Conservation (phyloP, 2,113 vertebrate genomes). For the Urocitellus parryii region DNA sequence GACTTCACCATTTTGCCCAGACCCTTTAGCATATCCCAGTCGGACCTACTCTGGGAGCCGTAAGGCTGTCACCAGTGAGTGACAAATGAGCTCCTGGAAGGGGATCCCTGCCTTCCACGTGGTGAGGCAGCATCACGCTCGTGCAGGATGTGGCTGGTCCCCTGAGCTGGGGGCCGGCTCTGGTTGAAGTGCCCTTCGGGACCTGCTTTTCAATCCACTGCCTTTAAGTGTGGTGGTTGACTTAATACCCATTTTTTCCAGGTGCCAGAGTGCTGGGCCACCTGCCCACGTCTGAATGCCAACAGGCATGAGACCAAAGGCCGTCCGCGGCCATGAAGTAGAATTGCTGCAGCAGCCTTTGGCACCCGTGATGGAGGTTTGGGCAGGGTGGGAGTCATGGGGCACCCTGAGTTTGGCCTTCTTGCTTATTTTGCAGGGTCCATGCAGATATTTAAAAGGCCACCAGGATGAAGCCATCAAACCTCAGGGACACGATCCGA, state of each 20-base stretch:
- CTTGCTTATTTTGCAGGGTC: not conserved
- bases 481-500: not conserved
- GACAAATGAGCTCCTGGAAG: not conserved
- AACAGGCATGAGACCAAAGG: slow-evolving; percentile 83
- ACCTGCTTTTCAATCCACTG: slow-evolving; percentile 86
- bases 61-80: not conserved
- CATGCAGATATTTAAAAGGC: slow-evolving; percentile 19
- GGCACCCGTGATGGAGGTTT: not conserved
- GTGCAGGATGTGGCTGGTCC: too few relatives aligned
- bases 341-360: slow-evolving; percentile 59
- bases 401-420: not conserved
- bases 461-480: not conserved
- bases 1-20: not conserved
- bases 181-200: slow-evolving; percentile 83
- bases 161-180: too few relatives aligned
- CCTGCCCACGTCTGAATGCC: slow-evolving; percentile 78
- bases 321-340: slow-evolving; percentile 81
- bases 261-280: slow-evolving; percentile 81
- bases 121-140: too few relatives aligned
- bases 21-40: not conserved
- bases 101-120: too few relatives aligned
- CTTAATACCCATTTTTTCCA: slow-evolving; percentile 87
- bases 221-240: slow-evolving; percentile 85
- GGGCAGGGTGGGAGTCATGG: not conserved
- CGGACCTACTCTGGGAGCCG: slow-evolving; percentile 25